Base-by-base conservation (phyloP, 2,888 invertebrate species). In the Lithodes maja region DNA sequence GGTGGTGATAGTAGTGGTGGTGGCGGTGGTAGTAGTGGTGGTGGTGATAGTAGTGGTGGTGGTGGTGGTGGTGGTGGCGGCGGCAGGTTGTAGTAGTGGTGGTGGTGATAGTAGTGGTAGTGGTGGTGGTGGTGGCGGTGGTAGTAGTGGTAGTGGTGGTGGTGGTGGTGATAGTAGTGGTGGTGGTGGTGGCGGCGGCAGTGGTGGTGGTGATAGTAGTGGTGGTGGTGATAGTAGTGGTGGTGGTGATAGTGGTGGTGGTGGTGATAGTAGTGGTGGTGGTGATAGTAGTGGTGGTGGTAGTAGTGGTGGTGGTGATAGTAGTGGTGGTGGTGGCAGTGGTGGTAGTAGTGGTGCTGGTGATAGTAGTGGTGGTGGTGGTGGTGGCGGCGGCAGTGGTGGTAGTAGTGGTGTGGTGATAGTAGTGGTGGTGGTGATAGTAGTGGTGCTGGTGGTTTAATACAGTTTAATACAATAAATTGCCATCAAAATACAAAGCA, bases 121-220 rank as follows among this genome's bases (percentile, higher is more conserved):
- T 7, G n/a, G 78, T n/a, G 15, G 49, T 33, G 75, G 75, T 75
- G 33, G 75, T 75, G 17, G 75, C 17, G n/a, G 75, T 17, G 17
- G 75, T 75, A 17, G 75, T 75, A 75, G 75, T 75, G 17, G 75
- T 75, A 75, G 75, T 75, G 17, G 75, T 75, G 17, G 75, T 75
- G 17, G 75, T n/a, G 17, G 75, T 75, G n/a, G n/a, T 17, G 17
- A 5, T 12, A 75, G 12, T 12, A 75, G 75, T 75, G 17, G 75
- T 75, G 17, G 75, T 75, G 17, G 75, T 75, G 17, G 75, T 75
- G 17, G 33, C 17, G 17, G 75, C 17, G 12, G 68, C 17, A 75
- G 75, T 75, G 17, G 75, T 75, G 17, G 75, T 75, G 17, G 75
- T 75, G 17, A 17, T 75, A 17, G 75, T 75, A 17, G 17, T 75